These are phyloP conservation scores for Bradypus variegatus DNA, from an alignment of 2,797 vertebrate genomes.

Conservation along the genomic window DNA sequence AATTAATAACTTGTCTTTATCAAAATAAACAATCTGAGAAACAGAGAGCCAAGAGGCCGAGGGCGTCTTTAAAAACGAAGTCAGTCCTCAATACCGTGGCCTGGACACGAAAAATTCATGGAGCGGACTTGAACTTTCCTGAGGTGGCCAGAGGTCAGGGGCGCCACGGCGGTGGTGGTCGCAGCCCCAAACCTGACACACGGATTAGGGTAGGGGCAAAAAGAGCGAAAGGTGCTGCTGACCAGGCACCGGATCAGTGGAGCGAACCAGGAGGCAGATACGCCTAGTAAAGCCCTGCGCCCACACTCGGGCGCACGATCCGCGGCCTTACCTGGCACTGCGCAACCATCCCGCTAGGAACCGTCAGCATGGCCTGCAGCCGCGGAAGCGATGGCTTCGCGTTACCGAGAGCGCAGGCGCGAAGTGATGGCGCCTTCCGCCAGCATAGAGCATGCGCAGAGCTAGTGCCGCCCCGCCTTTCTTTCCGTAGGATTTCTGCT, in stretches of 20 bases:
- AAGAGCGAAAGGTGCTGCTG: too few relatives aligned
- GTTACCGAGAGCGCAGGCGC: not conserved
- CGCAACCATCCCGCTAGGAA: not conserved
- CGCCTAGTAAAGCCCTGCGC: fast-evolving
- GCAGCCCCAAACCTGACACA: not conserved
- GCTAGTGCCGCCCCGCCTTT: not conserved
- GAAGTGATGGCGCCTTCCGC: not conserved
- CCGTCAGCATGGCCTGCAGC: fast-evolving
- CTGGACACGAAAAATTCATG: too few relatives aligned
- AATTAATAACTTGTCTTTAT: not conserved
- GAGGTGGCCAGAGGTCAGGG: fast-evolving
- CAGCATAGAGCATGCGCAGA: not conserved
- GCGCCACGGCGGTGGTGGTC: fast-evolving
- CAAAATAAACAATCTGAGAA: not conserved
- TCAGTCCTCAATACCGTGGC: not conserved
- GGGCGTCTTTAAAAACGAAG: not conserved
- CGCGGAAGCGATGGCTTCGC: fast-evolving
- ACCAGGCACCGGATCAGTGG: not conserved
- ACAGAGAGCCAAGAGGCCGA: not conserved
- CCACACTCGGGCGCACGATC: not conserved
- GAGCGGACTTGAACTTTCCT: fast-evolving
- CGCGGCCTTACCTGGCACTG: constrained; percentile 22
- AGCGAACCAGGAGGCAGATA: not conserved
- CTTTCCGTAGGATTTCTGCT: fast-evolving
- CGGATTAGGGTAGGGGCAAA: too few relatives aligned